Base-by-base conservation (phyloP, 2,113 vertebrate genomes). In the Rafetus swinhoei region DNA sequence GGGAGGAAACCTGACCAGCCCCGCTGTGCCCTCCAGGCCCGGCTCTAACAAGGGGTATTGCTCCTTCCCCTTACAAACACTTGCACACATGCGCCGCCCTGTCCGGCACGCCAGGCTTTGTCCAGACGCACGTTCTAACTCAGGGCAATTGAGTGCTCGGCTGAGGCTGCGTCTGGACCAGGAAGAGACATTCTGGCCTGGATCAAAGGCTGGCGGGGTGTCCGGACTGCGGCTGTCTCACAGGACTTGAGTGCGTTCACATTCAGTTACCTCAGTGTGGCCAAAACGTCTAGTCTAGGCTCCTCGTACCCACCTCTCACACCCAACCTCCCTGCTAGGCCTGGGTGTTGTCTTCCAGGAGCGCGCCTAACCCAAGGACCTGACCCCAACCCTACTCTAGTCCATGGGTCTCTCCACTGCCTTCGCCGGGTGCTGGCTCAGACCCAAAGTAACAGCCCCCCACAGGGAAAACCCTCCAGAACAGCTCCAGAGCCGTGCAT, bases 401-500 rank as follows among this genome's bases (percentile, higher is more conserved):
- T 83, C 27, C 50, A 21, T 57, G 57, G 29, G 27, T 14, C 87
- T 74, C 81, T 14, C 35, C n/a, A 59, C 56, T 60, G 52, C 59
- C n/a, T 62, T 62, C 88, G 25, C 1, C n/a, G 55, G 60, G 56
- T 25, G 69, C 83, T 45, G 80, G 50, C 80, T 53, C 53, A 85
- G 45, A 53, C 82, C 82, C 72, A 60, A 45, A 81, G 4, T 2
- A 82, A 62, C 91, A 93, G 15, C 80, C 52, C 13, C 83, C 53
- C 21, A 60, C 59, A 1, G 0, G 29, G 9, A 14, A 13, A 50
- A 81, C 22, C 45, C 45, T 45, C 45, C 10, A 54, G 53, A 89
- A 77, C 16, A 53, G 0, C 16, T 0, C 0, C 1, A 21, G 76
- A 19, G 52, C 13, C 85, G 16, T 0, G 0, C 0, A 0, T 7